Base-by-base conservation (phyloP, 2,888 invertebrate genomes). In the Tetragnatha montana region DNA sequence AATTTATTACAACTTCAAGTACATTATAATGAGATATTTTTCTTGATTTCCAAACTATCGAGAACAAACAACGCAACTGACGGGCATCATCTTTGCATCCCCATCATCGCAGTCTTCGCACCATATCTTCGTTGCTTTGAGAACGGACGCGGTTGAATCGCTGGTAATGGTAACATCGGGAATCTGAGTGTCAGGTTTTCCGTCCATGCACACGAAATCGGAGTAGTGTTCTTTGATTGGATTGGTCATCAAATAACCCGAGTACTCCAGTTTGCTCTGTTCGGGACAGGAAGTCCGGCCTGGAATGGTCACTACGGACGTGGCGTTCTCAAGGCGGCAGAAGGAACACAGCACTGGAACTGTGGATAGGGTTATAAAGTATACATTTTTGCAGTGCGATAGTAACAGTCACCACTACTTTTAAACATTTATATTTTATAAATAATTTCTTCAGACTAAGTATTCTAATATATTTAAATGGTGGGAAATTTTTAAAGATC, bases 11-110 rank as follows among this genome's bases (percentile, higher is more conserved):
- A 35, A 35, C 35, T 35, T 4, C 35, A 35, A 35, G 35, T 35
- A 35, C 35, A 35, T 35, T 35, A 2, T 35, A 35, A 35, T 2
- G 1, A 1, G 4, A 35, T 35, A 35, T 35, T 35, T 4, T 35
- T 35, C 35, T 35, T 35, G 35, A 35, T 35, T 35, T 8, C 17
- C 12, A 12, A 60, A 51, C 35, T 82, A 87, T 51, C 87, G 51
- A 1, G 87, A 87, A 68, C 87, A 87, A 3, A 87, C 87, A 10
- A 87, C 87, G 22, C 87, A 87, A 50, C 69, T 21, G 3, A 87
- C 74, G 17, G 47, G 81, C 19, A 79, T 51, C 35, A 51, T 70
- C 12, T 74, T 87, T 10, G 49, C 80, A 12, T 35, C 35, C 2
- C 73, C 80, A 7, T 85, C 78, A 0, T 80, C 80, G 17, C 87